Base-by-base conservation (phyloP, 2,113 vertebrate species). In the Sylvia atricapilla region DNA sequence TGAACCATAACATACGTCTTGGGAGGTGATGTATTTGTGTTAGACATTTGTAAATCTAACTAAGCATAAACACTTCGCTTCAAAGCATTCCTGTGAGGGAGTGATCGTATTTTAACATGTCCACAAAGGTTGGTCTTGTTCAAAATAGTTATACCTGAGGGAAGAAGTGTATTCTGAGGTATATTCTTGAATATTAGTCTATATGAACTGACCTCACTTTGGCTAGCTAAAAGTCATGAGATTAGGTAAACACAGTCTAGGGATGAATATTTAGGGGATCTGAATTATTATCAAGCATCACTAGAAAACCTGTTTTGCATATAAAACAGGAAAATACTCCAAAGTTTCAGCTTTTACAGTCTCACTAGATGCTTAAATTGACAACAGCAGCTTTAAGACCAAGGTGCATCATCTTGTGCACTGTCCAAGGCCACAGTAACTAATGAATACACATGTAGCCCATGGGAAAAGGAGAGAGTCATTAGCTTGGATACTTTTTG, bases 1-100 rank as follows among this genome's bases (percentile, higher is more conserved):
- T 82, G 85, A 91, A 94, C 62, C 67, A 27, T 94, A 93, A 94
- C 85, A 80, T 84, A 94, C 59, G 81, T 93, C 94, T 91, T 86
- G 76, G 64, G 81, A 82, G 66, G 56, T 81, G 86, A 97, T 74
- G 27, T 92, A 89, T 96, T 96, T 95, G 70, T 87, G 75, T 95
- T 96, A 96, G 91, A 84, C 93, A 6, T 96, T 88, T 90, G 74
- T 88, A 92, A 92, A 90, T 87, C 69, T 92, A 96, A 93, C 88
- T 47, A 79, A 93, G 86, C 7, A 31, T 31, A 55, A 55, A 55
- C 52, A 55, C 18, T 53, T 53, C 6, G 4, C 52, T 55, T 55
- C 52, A 55, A 56, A 56, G 55, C 55, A 56, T 56, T 56, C 55
- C 31, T 58, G 33, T n/a, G 55, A 58, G 55, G 55, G 55, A n/a